These are phyloP conservation scores for Trichoplusia ni DNA, from an alignment of 1,140 invertebrate species.

Conservation along the genomic window DNA sequence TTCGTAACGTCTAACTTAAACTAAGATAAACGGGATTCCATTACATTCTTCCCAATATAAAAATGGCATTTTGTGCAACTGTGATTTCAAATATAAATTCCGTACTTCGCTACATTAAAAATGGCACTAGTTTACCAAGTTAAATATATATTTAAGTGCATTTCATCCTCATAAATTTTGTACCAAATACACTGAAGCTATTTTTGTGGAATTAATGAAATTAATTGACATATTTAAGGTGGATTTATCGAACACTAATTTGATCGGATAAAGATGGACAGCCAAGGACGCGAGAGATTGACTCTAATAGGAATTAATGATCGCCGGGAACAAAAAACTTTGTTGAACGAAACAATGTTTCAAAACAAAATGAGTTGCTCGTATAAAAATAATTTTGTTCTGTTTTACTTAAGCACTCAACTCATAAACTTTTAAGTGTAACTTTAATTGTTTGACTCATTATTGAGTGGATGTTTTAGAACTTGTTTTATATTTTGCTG, in stretches of 20 bases:
- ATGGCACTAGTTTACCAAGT: too few relatives aligned
- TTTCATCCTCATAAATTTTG: slow-evolving; percentile 9
- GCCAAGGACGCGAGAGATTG: slow-evolving; percentile 2
- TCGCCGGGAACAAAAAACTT: slow-evolving; percentile 2
- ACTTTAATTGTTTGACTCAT: slow-evolving; percentile 2
- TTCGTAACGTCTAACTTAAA: too few relatives aligned
- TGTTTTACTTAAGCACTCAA: too few relatives aligned
- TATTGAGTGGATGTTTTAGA: slow-evolving; percentile 7
- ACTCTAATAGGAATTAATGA: slow-evolving; percentile 22
- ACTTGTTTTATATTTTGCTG: background rate
- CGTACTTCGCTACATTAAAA: too few relatives aligned
- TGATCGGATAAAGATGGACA: slow-evolving; percentile 14
- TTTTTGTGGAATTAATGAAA: slow-evolving; percentile 30
- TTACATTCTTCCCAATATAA: too few relatives aligned
- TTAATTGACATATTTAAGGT: slow-evolving; percentile 35
- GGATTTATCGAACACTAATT: slow-evolving; percentile 17
- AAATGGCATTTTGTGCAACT: too few relatives aligned
- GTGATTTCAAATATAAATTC: too few relatives aligned
- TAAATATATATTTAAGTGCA: too few relatives aligned
- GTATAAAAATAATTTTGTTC: slow-evolving; percentile 12
- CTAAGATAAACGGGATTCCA: too few relatives aligned
- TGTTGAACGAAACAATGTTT: slow-evolving; percentile 4
- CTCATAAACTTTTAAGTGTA: slow-evolving; percentile 7
- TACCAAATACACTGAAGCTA: slow-evolving; percentile 5
- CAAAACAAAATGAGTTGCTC: background rate